Evolutionary conservation across 2,797 vertebrate genomes (phyloP).

Genomic region (Poeciliopsis infans): DNA sequence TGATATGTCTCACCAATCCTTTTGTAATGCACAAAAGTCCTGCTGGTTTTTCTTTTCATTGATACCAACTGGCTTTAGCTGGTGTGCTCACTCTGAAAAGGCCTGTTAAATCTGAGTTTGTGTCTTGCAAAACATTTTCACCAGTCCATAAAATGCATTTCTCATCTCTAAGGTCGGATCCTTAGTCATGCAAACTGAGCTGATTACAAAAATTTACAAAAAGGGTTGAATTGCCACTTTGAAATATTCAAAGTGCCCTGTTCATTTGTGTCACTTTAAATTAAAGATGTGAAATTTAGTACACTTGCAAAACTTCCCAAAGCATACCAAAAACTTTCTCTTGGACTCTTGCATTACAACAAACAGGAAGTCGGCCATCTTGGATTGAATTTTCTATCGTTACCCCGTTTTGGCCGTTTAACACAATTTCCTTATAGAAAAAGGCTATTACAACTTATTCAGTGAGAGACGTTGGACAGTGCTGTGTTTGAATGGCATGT

Average conservation of each 20-base stretch:
- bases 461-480: neutral
- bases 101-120: neutral
- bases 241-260: neutral
- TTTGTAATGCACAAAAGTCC: neutral
- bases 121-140: neutral
- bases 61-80: neutral
- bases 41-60: constrained; percentile 16
- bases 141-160: neutral
- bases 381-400: neutral
- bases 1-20: neutral
- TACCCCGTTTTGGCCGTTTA: neutral
- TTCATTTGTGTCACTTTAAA: neutral
- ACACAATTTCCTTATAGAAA: neutral
- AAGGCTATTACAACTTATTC: neutral
- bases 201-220: neutral
- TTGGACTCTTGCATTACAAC: neutral
- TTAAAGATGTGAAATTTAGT: neutral
- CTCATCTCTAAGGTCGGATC: neutral
- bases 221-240: neutral
- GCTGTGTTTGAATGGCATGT: neutral
- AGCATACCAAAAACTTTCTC: neutral
- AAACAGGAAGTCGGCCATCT: neutral
- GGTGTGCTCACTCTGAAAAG: neutral
- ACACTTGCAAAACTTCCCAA: neutral
- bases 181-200: neutral